Base-by-base conservation (phyloP, 1,140 invertebrate species). In the Sarcophaga bullata region DNA sequence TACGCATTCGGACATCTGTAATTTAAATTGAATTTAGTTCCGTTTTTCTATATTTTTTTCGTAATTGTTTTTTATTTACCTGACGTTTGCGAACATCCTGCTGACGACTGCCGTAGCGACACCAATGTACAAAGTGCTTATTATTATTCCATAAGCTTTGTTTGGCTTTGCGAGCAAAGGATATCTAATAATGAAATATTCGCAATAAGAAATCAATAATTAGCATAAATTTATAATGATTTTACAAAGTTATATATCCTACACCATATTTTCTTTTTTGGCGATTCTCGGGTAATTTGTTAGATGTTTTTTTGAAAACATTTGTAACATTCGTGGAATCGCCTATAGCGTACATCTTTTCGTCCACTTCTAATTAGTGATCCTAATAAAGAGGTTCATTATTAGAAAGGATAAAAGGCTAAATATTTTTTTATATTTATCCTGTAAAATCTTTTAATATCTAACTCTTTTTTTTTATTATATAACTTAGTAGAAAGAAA, bases 101-200 rank as follows among this genome's bases (percentile, higher is more conserved):
- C 86, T 92, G 92, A 80, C 92, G 92, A 88, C 92, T 92, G 75
- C 93, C 93, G 84, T 94, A 94, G 73, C 93, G 91, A 90, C 93
- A 93, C 92, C 92, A 94, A 87, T 93, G 93, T 76, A 93, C 93
- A 90, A 94, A 94, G 90, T 94, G 93, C 87, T 94, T 91, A 81
- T 92, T 93, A 90, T 93, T 94, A 86, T 94, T 93, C 93, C 93
- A 94, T 19, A 90, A 83, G 86, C 86, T 88, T 81, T 90, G 87
- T 76, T 86, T 88, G 76, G 89, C 87, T 85, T 90, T 90, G 82
- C 87, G 86, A 10, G 88, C 89, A 85, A 90, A 85, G 47, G 89
- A 88, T 78, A 90, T 83, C 89, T 90, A 84, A 83, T 15, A 37
- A 81, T 72, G 37, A n/a, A 47, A 47, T 47, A 3, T 54, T 54